Base-by-base conservation (phyloP, 2,888 invertebrate species). In the Hypercompe scribonia region DNA sequence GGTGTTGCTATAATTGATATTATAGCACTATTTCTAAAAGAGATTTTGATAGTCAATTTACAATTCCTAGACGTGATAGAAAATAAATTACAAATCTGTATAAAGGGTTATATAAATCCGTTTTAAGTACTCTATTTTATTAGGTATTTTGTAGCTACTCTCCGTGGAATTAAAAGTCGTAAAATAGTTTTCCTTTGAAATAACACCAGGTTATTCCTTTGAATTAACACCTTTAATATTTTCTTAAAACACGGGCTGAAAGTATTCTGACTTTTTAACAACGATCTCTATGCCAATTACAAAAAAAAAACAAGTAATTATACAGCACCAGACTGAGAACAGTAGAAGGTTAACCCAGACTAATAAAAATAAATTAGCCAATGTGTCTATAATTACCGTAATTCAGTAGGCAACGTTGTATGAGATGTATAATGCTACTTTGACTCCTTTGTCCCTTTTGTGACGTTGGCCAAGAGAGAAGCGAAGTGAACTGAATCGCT, bases 301-400 rank as follows among this genome's bases (percentile, higher is more conserved):
- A 46, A 46, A 18, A 18, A 39, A 10, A 7, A 3, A 46, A 46
- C 18, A 18, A 46, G 46, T 15, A 5, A 46, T 46, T 11, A 46
- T 5, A 18, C 24, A 24, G 18, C 24, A 50, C 36, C 36, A 36
- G 36, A 7, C 8, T 8, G 36, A 36, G 3, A 2, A 21, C 24
- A 7, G 24, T 3, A 21, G 18, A 3, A 10, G 15, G 2, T 61
- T 31, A 31, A 61, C 2, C 31, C 5, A 7, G 31, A 61, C 31
- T 2, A 31, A 61, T 61, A 61, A 67, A 73, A 75, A 79, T 78
- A 65, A 18, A 33, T 64, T 21, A 66, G 65, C 72, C 74, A 80
- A 74, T 73, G 84, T 82, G 78, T 75, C 76, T 80, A 88, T 90
- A 91, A 92, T 93, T 91, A 92, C 88, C 82, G 85, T 91, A 92